Conservation (phyloP, 2,113 vertebrate species). For the Rostratula benghalensis region DNA sequence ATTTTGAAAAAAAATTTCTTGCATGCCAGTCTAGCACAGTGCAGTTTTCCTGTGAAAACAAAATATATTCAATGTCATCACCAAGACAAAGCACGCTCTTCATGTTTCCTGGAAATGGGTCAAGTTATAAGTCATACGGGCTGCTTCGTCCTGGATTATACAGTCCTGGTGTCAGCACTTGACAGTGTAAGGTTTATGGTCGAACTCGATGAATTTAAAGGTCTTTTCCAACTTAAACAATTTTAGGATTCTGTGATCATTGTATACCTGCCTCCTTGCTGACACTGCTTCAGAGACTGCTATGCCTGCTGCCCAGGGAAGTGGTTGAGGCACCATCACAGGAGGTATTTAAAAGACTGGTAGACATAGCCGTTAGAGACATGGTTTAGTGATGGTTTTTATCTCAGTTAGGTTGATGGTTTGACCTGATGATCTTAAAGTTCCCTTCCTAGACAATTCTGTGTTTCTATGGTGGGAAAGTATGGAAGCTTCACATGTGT, state of each 20-base stretch:
- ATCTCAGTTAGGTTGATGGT: no score
- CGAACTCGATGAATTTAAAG: not conserved
- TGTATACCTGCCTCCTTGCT: not conserved
- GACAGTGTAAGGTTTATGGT: not conserved
- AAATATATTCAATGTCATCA: accelerated
- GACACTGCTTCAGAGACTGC: not conserved
- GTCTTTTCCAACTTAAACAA: not conserved
- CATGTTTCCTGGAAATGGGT: accelerated
- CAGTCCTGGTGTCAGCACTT: not conserved
- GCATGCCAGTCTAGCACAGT: not conserved
- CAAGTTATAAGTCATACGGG: not conserved
- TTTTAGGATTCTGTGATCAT: not conserved
- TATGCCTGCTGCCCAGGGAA: not conserved
- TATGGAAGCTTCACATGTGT: not conserved
- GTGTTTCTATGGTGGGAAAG: no score
- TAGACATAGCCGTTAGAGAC: no score
- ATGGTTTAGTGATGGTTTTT: no score
- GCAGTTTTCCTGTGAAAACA: not conserved
- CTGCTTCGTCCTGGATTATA: not conserved
- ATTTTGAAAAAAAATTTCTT: not conserved
- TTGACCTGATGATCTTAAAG: no score
- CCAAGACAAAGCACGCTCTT: not conserved
- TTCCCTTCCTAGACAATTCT: no score
- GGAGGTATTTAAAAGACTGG: no score
- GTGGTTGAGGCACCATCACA: no score